Evolutionary conservation across 1,140 invertebrate species (phyloP), one percentile per base, ranked within the genome.

Genomic region (Chymomyza costata): DNA sequence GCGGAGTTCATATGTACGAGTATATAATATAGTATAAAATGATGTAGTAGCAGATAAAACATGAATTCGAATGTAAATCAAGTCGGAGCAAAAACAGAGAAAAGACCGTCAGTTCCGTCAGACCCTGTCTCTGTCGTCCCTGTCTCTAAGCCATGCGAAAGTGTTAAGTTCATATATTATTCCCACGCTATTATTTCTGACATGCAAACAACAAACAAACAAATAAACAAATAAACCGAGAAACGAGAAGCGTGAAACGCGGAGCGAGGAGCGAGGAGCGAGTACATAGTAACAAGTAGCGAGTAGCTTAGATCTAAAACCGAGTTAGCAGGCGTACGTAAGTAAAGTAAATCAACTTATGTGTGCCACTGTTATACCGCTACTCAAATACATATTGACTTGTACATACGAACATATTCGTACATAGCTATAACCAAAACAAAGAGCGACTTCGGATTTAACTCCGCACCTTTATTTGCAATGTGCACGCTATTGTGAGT

Each of bases 141-240:
- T 28, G 25, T 28, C 25, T 6, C 17, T 25, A 18, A 14, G 17
- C n/a, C 34, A 11, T 21, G 46, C 34, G 31, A 37, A 17, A 48
- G 46, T 39, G 37, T 47, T 54, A 39, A 17, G 51, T 54, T 46
- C 43, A 54, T 54, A 54, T 16, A 49, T 57, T 35, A 52, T 65
- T 65, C 63, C 63, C 63, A 65, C 63, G 63, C 58, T 39, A 62
- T 62, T 51, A 61, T 45, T 60, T 49, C 58, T 51, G 58, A 55
- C 54, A 51, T 45, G 47, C 32, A 55, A 61, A 65, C 25, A 28
- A 28, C 55, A 61, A 47, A 40, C 40, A 61, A 50, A 56, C 47
- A 56, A 56, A 61, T 38, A 51, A 50, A 16, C 5, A 13, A 45
- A 45, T 32, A 40, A 40, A 40, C 31, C n/a, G 35, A n/a, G n/a